Evolutionary conservation across 2,888 invertebrate genomes (phyloP).

Genomic region (Gandaritis pyraliata): DNA sequence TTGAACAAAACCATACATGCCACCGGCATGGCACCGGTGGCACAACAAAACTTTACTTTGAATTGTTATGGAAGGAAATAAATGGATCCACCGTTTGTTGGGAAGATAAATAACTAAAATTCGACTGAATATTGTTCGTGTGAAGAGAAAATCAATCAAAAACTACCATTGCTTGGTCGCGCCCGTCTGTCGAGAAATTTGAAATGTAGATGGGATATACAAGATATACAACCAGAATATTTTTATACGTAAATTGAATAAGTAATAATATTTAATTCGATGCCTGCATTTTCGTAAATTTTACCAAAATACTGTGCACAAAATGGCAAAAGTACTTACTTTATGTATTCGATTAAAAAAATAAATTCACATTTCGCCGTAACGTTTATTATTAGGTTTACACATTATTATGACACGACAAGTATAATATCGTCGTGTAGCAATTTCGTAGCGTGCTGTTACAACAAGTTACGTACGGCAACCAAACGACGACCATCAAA

Average conservation of each 20-base stretch:
- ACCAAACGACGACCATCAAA: slow-evolving; percentile 19
- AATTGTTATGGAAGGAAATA: slow-evolving; percentile 36
- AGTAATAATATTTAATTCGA: no score
- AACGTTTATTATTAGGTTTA: slow-evolving; percentile 18
- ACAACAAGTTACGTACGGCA: slow-evolving; percentile 35
- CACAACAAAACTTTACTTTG: slow-evolving; percentile 29
- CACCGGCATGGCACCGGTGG: slow-evolving; percentile 18
- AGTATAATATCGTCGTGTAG: slow-evolving; percentile 21
- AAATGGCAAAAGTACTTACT: neutral
- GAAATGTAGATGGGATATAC: slow-evolving; percentile 36
- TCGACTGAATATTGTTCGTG: slow-evolving; percentile 48
- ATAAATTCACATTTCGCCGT: neutral
- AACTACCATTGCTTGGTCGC: slow-evolving; percentile 38
- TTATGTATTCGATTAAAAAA: neutral
- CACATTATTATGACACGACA: slow-evolving; percentile 16
- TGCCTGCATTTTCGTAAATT: no score
- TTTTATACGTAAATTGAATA: neutral
- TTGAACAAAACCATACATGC: slow-evolving; percentile 42
- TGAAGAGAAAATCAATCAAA: slow-evolving; percentile 56
- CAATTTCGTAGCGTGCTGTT: slow-evolving; percentile 43
- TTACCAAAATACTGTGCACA: no score
- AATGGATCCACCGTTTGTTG: slow-evolving; percentile 33
- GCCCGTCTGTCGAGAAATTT: slow-evolving; percentile 32
- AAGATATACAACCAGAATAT: slow-evolving; percentile 1
- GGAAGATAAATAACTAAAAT: slow-evolving; percentile 40